These are phyloP conservation scores for Conomelus anceps DNA, from an alignment of 2,888 invertebrate species.

Conservation along the genomic window DNA sequence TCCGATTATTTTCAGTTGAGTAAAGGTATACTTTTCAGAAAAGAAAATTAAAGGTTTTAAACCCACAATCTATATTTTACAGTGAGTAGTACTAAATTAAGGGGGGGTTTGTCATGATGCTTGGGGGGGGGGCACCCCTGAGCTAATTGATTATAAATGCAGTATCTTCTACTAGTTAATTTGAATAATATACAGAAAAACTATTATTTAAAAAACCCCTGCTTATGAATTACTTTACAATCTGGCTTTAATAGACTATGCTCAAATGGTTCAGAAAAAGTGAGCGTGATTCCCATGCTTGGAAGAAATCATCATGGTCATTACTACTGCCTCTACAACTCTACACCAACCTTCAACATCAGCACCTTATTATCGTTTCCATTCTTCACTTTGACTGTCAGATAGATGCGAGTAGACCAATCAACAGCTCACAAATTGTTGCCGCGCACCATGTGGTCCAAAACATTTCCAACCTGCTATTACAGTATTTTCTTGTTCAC, in stretches of 20 bases:
- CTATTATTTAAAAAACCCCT: no score
- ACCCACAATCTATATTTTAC: no score
- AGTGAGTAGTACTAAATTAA: no score
- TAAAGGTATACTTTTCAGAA: no score
- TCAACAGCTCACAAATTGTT: neutral
- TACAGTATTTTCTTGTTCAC: neutral
- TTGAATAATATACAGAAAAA: no score
- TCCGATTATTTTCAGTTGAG: no score
- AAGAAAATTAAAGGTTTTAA: no score
- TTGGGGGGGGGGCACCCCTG: no score
- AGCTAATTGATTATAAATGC: no score
- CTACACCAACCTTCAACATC: neutral
- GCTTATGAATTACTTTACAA: no score
- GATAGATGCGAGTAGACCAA: neutral
- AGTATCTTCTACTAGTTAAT: no score
- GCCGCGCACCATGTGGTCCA: neutral
- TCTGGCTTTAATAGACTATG: neutral
- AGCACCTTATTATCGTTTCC: neutral
- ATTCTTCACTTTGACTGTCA: neutral
- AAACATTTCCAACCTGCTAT: neutral
- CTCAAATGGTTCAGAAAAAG: neutral
- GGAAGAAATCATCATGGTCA: neutral
- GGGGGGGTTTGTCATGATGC: no score
- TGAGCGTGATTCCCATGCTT: neutral
- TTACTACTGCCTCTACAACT: neutral